These are phyloP conservation scores for Vollenhovia emeryi DNA, from an alignment of 1,140 invertebrate genomes.

Conservation along the genomic window DNA sequence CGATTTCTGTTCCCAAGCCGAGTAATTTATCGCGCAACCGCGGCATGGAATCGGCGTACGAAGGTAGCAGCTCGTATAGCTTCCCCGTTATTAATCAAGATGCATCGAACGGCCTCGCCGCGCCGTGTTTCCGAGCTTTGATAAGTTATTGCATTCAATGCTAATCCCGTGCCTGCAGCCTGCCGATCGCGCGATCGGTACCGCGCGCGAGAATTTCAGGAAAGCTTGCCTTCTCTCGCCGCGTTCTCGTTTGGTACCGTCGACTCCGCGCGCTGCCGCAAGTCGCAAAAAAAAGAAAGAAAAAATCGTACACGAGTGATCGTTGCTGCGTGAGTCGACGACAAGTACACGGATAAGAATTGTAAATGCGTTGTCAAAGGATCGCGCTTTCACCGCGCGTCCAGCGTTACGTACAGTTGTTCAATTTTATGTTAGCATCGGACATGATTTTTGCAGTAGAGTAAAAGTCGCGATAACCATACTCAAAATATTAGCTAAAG, in stretches of 20 bases:
- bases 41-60: constrained; percentile 68
- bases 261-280: constrained; percentile 26
- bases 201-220: constrained; percentile 46
- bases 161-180: constrained; percentile 69
- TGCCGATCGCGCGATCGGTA: constrained; percentile 52
- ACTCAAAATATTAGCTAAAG: neutral
- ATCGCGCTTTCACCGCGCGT: neutral
- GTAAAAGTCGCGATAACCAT: neutral
- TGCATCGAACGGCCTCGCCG: constrained; percentile 63
- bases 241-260: constrained; percentile 46
- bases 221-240: constrained; percentile 31
- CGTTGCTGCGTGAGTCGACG: constrained; percentile 21
- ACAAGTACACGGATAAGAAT: constrained; percentile 52
- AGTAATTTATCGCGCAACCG: constrained; percentile 73
- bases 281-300: neutral
- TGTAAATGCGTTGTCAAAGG: constrained; percentile 39
- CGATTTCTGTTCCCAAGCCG: constrained; percentile 49
- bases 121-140: constrained; percentile 67
- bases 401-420: neutral
- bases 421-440: neutral
- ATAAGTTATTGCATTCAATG: constrained; percentile 80
- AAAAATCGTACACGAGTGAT: constrained; percentile 9
- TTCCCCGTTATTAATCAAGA: constrained; percentile 82
- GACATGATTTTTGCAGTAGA: neutral
- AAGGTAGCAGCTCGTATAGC: constrained; percentile 51